Base-by-base conservation (phyloP, 2,113 vertebrate species). In the Phylloscopus trochilus region DNA sequence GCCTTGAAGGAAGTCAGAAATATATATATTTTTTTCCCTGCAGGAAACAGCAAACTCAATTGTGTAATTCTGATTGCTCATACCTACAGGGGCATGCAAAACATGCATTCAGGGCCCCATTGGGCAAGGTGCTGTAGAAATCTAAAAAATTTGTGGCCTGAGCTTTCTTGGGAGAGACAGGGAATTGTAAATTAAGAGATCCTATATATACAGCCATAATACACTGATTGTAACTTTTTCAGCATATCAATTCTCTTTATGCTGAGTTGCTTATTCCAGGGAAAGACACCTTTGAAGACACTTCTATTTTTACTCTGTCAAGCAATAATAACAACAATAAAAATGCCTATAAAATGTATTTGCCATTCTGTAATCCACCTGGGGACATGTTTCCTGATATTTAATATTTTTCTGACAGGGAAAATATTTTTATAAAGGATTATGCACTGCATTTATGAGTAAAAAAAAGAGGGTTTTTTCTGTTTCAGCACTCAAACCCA, bases 241-340 rank as follows among this genome's bases (percentile, higher is more conserved):
- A 75, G 41, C 33, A 46, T 64, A 79, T 67, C 88, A 82, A 82
- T 92, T 87, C 27, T 87, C 28, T 92, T 89, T 68, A 58, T 75
- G 83, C 41, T 17, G 66, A 68, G 15, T 79, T 92, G 58, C 53
- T 64, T 3, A 13, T 95, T 92, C 43, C 24, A 68, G 19, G 24
- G 43, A 77, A 89, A 90, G 39, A 83, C 53, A 76, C 49, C 58
- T 95, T 87, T 93, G 87, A 93, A 84, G 53, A 69, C 10, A 46
- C 16, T 46, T 82, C 37, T 77, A 72, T 60, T 96, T 93, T 88
- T 44, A 56, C 49, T 78, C 41, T 53, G n/a, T 78, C 64, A 78
- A 69, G 58, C 41, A 84, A 53, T 85, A 90, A 83, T 35, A 96
- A 75, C 59, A 92, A 77, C 51, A 52, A 49, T 83, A 90, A 95